Base-by-base conservation (phyloP, 2,888 invertebrate species). In the Hydriomena furcata region DNA sequence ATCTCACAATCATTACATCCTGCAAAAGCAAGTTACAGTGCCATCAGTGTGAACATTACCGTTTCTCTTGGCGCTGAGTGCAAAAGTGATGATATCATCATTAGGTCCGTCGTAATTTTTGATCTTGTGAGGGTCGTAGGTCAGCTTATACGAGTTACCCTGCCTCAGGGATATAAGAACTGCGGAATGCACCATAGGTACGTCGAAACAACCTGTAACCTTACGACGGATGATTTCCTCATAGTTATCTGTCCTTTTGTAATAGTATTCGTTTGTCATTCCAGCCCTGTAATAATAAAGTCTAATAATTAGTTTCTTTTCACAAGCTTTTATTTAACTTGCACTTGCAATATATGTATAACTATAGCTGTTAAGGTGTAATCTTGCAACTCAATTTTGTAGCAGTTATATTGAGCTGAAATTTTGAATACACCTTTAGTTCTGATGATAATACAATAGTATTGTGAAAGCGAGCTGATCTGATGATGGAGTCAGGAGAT, bases 71-170 rank as follows among this genome's bases (percentile, higher is more conserved):
- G 97, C 97, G 34, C 95, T 95, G 6, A 95, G 79, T 2, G 98
- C 98, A 86, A 99, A 98, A 0, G 95, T 92, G 58, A 99, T 98
- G 38, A 99, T 97, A 76, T 99, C 99, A 84, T 99, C 98, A 0
- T 92, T 87, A 0, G 97, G 96, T 0, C 97, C 97, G 42, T 92
- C 79, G 65, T 95, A 96, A n/a, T 83, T 72, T 1, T 71, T 66
- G 0, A 94, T 66, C 40, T 93, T 94, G 1, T 90, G 77, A 0
- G 94, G 91, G 52, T 93, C 88, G 71, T 97, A 99, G 0, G 97
- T 95, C 5, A 99, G 84, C 7, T 73, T 63, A 49, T 94, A 93
- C 0, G 95, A 92, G 1, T 77, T 75, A 0, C 72, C 66, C 45
- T 85, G 82, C 10, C 92, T 91, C 45, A 99, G 80, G 74, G 97